Evolutionary conservation across 2,888 invertebrate genomes (phyloP).

Genomic region (Ophion costatus): DNA sequence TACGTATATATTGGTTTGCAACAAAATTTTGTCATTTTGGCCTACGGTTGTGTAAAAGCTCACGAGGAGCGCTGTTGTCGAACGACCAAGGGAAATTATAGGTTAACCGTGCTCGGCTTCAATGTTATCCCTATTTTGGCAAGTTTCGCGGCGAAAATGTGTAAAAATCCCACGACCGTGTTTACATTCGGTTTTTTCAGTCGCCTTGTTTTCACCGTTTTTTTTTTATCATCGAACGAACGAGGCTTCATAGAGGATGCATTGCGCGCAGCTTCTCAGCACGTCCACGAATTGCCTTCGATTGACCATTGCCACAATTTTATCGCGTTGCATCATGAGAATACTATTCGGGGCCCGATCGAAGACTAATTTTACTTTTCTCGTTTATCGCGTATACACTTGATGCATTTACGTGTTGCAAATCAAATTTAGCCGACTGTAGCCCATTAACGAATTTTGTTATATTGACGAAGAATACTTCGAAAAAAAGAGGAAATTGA

Average conservation of each 20-base stretch:
- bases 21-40: neutral
- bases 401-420: constrained; percentile 7
- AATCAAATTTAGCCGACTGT: constrained; percentile 5
- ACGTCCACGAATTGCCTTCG: neutral
- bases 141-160: neutral
- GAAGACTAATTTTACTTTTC: neutral
- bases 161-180: neutral
- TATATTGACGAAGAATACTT: constrained; percentile 18
- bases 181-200: neutral
- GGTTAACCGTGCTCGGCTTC: neutral
- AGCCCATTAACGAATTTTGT: neutral
- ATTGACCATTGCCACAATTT: neutral
- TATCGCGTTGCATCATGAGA: neutral
- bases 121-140: constrained; percentile 9
- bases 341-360: neutral
- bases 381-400: neutral
- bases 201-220: neutral
- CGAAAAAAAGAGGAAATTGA: constrained; percentile 13
- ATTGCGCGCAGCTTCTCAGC: neutral
- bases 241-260: neutral
- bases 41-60: neutral
- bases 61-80: neutral
- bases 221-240: neutral
- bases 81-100: neutral
- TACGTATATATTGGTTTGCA: neutral